Evolutionary conservation across 2,113 vertebrate species (phyloP).

Genomic region (Nesogale talazaci): DNA sequence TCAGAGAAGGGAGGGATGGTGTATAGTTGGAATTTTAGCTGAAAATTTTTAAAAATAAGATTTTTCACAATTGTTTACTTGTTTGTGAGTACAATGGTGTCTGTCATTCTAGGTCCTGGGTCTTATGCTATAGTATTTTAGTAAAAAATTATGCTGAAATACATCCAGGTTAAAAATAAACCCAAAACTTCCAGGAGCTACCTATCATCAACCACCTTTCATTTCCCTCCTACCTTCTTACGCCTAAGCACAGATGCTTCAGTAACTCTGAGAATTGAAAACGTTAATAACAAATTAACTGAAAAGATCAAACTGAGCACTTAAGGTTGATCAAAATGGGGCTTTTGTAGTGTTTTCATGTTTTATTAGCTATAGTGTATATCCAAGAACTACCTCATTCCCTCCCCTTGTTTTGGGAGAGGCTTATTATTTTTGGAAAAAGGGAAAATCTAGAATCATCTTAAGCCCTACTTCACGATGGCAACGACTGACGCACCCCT

Average conservation of each 20-base stretch:
- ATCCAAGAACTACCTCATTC: too few relatives aligned
- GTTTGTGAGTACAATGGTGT: not conserved
- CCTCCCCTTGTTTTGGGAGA: too few relatives aligned
- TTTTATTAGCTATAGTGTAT: too few relatives aligned
- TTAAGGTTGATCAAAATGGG: conserved; percentile 25
- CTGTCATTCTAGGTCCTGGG: conserved; percentile 7
- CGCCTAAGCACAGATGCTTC: too few relatives aligned
- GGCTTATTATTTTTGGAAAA: not conserved
- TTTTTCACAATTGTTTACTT: conserved; percentile 28
- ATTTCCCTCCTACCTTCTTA: conserved; percentile 26
- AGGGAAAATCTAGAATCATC: conserved; percentile 38
- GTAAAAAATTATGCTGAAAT: conserved; percentile 10
- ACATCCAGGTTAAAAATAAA: not conserved
- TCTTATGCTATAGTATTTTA: conserved; percentile 19
- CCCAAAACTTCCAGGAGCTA: not conserved
- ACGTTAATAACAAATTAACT: conserved; percentile 35
- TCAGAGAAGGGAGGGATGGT: not conserved
- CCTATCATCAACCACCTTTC: not conserved
- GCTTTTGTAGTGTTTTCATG: not conserved
- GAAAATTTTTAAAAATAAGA: not conserved
- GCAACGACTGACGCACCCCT: too few relatives aligned
- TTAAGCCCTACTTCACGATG: not conserved
- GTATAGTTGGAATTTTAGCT: not conserved
- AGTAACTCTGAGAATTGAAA: too few relatives aligned
- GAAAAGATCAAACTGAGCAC: conserved; percentile 23